Conservation (phyloP, 2,888 invertebrate species). For the Hoplodrina ambigua region DNA sequence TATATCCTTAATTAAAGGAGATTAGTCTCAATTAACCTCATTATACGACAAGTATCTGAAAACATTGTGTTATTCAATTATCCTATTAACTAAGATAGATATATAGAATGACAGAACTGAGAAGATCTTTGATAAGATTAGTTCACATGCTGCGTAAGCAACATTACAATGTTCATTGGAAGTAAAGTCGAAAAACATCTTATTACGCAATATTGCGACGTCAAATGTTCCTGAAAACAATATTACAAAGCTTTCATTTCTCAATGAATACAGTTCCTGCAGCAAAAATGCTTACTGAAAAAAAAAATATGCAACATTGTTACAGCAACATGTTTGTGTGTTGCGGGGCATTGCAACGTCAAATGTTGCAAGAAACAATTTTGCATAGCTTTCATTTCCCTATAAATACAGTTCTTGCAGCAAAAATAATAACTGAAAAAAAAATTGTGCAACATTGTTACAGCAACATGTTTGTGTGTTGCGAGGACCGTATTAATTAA, state of each 20-base stretch:
- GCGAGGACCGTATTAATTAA: too few species aligned
- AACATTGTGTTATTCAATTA: constrained; percentile 30
- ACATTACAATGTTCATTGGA: neutral
- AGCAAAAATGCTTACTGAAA: neutral
- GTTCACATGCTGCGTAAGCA: neutral
- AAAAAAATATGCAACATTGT: neutral
- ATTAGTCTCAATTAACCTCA: constrained; percentile 39
- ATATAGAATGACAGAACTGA: constrained; percentile 16
- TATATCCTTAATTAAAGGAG: constrained; percentile 23
- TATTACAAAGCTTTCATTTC: neutral
- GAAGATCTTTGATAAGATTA: constrained; percentile 1
- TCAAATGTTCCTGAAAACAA: neutral
- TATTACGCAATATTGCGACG: neutral
- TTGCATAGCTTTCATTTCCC: neutral
- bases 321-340: neutral
- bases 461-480: too few species aligned
- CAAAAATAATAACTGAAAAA: neutral
- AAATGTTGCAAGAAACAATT: neutral
- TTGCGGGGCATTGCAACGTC: too few species aligned
- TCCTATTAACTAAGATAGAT: constrained; percentile 27
- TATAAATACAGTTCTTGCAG: neutral
- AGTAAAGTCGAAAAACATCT: neutral
- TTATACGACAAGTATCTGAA: constrained; percentile 11
- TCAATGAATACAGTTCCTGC: neutral
- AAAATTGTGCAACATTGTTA: too few species aligned